phyloP scores from a whole-genome alignment of 1,140 invertebrate genomes.

The Drosophila mauritiana region DNA sequence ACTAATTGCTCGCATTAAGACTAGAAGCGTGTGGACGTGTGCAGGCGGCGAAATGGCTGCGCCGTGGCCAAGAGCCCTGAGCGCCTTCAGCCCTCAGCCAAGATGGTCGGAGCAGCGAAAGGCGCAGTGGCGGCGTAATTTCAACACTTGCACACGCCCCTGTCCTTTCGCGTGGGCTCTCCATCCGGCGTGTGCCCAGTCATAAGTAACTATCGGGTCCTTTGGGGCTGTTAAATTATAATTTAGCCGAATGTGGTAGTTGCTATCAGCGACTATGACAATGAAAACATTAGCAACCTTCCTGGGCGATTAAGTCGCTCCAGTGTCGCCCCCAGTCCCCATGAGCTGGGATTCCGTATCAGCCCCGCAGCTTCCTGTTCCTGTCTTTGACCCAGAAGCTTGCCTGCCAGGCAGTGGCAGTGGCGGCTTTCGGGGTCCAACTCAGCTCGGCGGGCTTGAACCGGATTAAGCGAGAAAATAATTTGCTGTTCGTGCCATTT shows the following conservation, averaged over 20 bases:
- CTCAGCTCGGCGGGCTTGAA: conserved; percentile 71
- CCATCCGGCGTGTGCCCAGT: conserved; percentile 3
- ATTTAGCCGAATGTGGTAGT: conserved; percentile 64
- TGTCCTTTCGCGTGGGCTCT: conserved; percentile 40
- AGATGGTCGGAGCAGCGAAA: conserved; percentile 32
- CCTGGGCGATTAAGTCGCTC: conserved; percentile 37
- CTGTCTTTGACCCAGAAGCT: conserved; percentile 67
- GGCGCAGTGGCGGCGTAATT: conserved; percentile 45
- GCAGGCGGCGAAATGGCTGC: conserved; percentile 68
- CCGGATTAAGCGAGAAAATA: conserved; percentile 82
- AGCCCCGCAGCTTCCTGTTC: not conserved
- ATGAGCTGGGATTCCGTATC: not conserved
- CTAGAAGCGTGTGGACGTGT: conserved; percentile 44
- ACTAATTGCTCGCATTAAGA: conserved; percentile 66
- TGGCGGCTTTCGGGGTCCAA: conserved; percentile 33
- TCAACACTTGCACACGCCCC: conserved; percentile 63
- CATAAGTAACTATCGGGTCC: conserved; percentile 66
- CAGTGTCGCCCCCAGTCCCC: conserved; percentile 21
- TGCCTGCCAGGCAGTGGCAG: conserved; percentile 47
- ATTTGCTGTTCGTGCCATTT: conserved; percentile 81
- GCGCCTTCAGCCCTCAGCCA: conserved; percentile 19
- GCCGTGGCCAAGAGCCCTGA: conserved; percentile 62
- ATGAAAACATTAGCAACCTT: conserved; percentile 61
- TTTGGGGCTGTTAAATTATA: conserved; percentile 77
- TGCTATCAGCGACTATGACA: conserved; percentile 77